Conservation (phyloP, 2,888 invertebrate species). For the Stenotaenia linearis region DNA sequence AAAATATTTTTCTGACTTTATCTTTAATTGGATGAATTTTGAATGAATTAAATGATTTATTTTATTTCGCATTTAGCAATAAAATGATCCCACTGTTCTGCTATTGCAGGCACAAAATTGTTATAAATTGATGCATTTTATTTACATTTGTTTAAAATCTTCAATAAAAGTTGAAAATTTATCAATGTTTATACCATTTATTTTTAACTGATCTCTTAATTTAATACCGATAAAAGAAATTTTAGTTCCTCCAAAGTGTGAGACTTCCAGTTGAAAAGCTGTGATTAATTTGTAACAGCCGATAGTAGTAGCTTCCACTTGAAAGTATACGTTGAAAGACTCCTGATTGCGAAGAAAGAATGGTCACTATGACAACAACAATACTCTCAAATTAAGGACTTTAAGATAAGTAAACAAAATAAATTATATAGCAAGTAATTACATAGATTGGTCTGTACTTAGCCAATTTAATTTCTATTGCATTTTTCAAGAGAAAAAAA, state of each 20-base stretch:
- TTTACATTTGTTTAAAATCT: neutral
- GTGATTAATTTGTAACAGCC: too few species aligned
- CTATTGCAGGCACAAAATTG: conserved; percentile 23
- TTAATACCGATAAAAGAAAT: too few species aligned
- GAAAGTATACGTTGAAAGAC: neutral
- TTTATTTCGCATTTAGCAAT: neutral
- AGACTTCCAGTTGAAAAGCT: too few species aligned
- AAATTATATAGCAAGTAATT: neutral
- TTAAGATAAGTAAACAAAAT: neutral
- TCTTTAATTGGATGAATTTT: neutral
- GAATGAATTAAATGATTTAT: neutral
- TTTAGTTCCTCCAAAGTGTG: too few species aligned
- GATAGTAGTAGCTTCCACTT: too few species aligned
- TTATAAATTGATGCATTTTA: conserved; percentile 1
- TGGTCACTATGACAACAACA: neutral
- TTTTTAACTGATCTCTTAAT: too few species aligned
- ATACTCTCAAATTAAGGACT: neutral
- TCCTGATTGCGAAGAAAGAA: neutral
- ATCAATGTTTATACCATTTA: neutral
- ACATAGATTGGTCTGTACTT: too few species aligned
- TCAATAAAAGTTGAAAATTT: neutral
- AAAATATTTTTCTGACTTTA: neutral
- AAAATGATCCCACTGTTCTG: conserved; percentile 1
- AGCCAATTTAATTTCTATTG: too few species aligned
- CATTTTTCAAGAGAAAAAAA: too few species aligned